phyloP scores from a whole-genome alignment of 2,113 vertebrate species.

The Rhipidura dahli region DNA sequence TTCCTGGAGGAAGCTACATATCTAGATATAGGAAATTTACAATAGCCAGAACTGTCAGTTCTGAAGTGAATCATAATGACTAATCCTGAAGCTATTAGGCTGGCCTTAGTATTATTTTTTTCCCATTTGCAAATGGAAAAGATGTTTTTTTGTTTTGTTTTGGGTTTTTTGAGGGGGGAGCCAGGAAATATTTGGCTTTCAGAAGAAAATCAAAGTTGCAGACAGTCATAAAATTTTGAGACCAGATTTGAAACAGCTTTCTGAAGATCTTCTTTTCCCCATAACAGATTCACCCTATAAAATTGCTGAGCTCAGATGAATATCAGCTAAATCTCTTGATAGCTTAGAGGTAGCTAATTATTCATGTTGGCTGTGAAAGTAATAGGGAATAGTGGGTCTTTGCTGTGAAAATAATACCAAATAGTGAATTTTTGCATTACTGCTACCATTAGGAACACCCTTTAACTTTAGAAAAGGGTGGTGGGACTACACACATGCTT shows the following conservation, averaged over 20 bases:
- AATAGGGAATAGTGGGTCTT: not conserved
- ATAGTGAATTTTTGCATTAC: not conserved
- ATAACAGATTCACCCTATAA: not conserved
- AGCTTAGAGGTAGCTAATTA: not conserved
- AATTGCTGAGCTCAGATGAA: not conserved
- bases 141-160: not conserved
- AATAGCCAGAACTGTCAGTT: not conserved
- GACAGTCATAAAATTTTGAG: not conserved
- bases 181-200: not conserved
- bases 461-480: not conserved
- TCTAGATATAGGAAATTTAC: conserved; percentile 1
- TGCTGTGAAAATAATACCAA: not conserved
- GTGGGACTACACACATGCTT: not conserved
- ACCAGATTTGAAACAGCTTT: not conserved
- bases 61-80: conserved; percentile 12
- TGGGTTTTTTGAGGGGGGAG: not conserved
- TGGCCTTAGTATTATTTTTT: not conserved
- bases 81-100: not conserved
- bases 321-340: not conserved
- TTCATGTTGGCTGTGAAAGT: not conserved
- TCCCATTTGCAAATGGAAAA: not conserved
- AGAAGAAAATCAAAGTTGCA: not conserved
- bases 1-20: conserved; percentile 18
- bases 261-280: not conserved
- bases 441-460: not conserved